These are phyloP conservation scores for Pyrgus malvae DNA, from an alignment of 2,888 invertebrate species.

Conservation along the genomic window DNA sequence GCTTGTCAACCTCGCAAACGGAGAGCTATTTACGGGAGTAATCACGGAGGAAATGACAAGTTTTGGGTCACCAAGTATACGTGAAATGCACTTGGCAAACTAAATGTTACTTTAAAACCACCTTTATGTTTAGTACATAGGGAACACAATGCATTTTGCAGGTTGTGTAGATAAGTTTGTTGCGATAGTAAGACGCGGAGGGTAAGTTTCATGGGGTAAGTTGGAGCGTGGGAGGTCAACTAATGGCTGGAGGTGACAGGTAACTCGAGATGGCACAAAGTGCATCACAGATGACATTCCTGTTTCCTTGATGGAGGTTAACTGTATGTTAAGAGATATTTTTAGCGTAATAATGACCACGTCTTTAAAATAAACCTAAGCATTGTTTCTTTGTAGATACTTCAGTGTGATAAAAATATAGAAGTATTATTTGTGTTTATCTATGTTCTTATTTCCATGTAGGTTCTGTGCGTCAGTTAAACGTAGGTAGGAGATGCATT, in stretches of 20 bases:
- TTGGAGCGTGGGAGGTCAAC: conserved; percentile 66
- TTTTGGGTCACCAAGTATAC: conserved; percentile 61
- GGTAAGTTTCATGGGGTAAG: conserved; percentile 65
- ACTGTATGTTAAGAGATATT: conserved; percentile 39
- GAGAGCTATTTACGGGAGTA: conserved; percentile 49
- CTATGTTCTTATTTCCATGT: too few relatives aligned
- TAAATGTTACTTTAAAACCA: conserved; percentile 37
- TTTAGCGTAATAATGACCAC: neutral
- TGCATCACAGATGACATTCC: conserved; percentile 62
- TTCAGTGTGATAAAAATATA: too few relatives aligned
- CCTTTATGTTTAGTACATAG: conserved; percentile 43
- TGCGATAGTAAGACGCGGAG: conserved; percentile 53
- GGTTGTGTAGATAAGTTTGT: conserved; percentile 29
- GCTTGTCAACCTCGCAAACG: conserved; percentile 51
- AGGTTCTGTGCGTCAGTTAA: too few relatives aligned
- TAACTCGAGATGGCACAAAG: conserved; percentile 76
- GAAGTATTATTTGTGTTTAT: too few relatives aligned
- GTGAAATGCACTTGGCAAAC: conserved; percentile 34
- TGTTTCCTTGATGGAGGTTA: conserved; percentile 50
- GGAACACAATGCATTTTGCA: conserved; percentile 33
- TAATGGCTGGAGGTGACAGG: conserved; percentile 77
- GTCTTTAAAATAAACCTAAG: neutral
- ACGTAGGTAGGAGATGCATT: too few relatives aligned
- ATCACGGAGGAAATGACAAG: conserved; percentile 74
- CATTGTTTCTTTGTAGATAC: too few relatives aligned